phyloP scores from a whole-genome alignment of 2,888 invertebrate species.

The Heliconius ismenius region DNA sequence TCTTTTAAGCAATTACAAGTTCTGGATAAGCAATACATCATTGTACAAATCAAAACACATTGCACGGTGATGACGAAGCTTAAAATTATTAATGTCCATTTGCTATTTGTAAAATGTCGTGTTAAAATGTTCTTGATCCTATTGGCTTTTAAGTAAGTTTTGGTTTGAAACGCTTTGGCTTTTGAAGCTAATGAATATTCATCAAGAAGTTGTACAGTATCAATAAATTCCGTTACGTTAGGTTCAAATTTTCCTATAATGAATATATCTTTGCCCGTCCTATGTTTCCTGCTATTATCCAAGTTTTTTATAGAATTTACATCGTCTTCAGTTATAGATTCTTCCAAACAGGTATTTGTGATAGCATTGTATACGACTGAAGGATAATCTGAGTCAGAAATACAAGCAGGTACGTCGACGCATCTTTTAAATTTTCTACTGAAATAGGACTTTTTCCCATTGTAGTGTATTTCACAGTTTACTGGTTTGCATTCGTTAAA shows the following conservation, averaged over 20 bases:
- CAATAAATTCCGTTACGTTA: slow-evolving; percentile 31
- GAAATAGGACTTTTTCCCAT: slow-evolving; percentile 59
- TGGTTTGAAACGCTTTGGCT: not conserved
- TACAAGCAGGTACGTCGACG: slow-evolving; percentile 52
- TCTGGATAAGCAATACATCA: slow-evolving; percentile 57
- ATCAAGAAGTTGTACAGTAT: slow-evolving; percentile 35
- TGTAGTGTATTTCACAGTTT: slow-evolving; percentile 66
- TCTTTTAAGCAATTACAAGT: slow-evolving; percentile 52
- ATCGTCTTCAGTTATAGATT: slow-evolving; percentile 55
- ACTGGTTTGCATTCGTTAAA: slow-evolving; percentile 66
- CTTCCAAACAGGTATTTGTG: slow-evolving; percentile 57
- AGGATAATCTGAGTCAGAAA: slow-evolving; percentile 48
- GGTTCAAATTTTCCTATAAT: slow-evolving; percentile 50
- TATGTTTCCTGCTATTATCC: slow-evolving; percentile 39
- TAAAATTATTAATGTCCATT: slow-evolving; percentile 52
- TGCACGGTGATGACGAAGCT: slow-evolving; percentile 56
- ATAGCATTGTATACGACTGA: slow-evolving; percentile 56
- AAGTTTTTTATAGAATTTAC: slow-evolving; percentile 57
- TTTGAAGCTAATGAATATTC: slow-evolving; percentile 24
- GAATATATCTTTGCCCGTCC: slow-evolving; percentile 56
- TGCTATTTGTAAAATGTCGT: slow-evolving; percentile 48
- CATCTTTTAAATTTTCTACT: slow-evolving; percentile 56
- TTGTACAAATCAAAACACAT: slow-evolving; percentile 60
- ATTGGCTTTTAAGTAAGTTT: not conserved
- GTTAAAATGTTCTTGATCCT: slow-evolving; percentile 34